Percentiles rank a stretch among this genome's conserved stretches.
phyloP scores from a whole-genome alignment of 2,888 invertebrate genomes.

The Xestia rhomboidea region DNA sequence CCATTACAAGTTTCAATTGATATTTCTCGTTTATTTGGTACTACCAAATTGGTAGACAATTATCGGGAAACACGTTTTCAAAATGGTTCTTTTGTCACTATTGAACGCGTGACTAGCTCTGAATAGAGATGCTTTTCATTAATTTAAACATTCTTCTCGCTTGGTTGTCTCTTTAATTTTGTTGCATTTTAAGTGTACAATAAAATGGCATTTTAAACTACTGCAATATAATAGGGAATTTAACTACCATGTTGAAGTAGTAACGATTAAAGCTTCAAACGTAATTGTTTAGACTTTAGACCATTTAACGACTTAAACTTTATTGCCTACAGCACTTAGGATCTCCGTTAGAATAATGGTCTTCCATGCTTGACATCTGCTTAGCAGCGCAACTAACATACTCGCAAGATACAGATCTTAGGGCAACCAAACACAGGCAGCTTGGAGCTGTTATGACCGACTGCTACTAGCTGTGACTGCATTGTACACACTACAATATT shows the following conservation, averaged over 20 bases:
- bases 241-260: conserved; percentile 18
- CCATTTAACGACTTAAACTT: conserved; percentile 23
- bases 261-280: conserved; percentile 7
- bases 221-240: neutral
- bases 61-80: neutral
- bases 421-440: neutral
- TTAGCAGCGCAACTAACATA: neutral
- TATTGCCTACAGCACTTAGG: conserved; percentile 2
- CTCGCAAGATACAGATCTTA: neutral
- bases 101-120: conserved; percentile 32
- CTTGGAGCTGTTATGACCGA: neutral
- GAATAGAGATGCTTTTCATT: conserved; percentile 6
- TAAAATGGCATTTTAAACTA: conserved; percentile 16
- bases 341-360: conserved; percentile 11
- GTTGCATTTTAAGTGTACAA: neutral
- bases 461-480: neutral
- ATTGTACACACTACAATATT: neutral
- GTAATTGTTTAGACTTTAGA: conserved; percentile 19
- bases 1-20: neutral
- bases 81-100: conserved; percentile 12
- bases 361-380: conserved; percentile 20
- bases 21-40: conserved; percentile 7
- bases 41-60: no score
- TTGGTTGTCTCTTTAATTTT: neutral
- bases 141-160: conserved; percentile 13